Percentiles rank a stretch among this genome's conserved stretches.
These are phyloP conservation scores for Drosophila formosana DNA, from an alignment of 2,888 invertebrate genomes.

Conservation along the genomic window DNA sequence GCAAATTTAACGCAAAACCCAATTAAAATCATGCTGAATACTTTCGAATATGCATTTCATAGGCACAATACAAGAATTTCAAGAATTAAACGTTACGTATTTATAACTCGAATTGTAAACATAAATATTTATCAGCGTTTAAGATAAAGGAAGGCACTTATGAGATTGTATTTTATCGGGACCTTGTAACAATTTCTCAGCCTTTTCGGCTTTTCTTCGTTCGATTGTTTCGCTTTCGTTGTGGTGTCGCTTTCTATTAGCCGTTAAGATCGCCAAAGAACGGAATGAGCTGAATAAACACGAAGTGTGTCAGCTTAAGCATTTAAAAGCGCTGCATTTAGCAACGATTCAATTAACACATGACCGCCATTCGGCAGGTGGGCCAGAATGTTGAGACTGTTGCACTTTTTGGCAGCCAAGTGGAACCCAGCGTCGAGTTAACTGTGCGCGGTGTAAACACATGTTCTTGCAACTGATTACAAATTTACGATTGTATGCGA, in stretches of 20 bases:
- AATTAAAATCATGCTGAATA: not conserved
- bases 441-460: slow-evolving; percentile 62
- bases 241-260: slow-evolving; percentile 57
- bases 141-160: slow-evolving; percentile 4
- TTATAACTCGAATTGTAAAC: not conserved
- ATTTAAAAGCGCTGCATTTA: slow-evolving; percentile 53
- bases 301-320: slow-evolving; percentile 70
- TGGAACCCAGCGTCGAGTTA: slow-evolving; percentile 38
- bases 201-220: slow-evolving; percentile 4
- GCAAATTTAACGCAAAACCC: not conserved
- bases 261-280: slow-evolving; percentile 33
- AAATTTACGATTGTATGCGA: slow-evolving; percentile 70
- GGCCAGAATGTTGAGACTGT: slow-evolving; percentile 25
- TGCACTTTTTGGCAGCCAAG: slow-evolving; percentile 40
- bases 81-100: not conserved
- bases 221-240: slow-evolving; percentile 37
- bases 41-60: not conserved
- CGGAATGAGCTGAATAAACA: slow-evolving; percentile 14
- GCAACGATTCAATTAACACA: slow-evolving; percentile 67
- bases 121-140: not conserved
- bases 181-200: slow-evolving; percentile 14
- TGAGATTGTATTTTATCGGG: slow-evolving; percentile 4
- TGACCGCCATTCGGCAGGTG: slow-evolving; percentile 49
- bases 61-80: not conserved
- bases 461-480: slow-evolving; percentile 77